Percentiles rank a stretch among this genome's conserved stretches.
Conservation (phyloP, 23 tunicate species). For the Trididemnum nubilum region DNA sequence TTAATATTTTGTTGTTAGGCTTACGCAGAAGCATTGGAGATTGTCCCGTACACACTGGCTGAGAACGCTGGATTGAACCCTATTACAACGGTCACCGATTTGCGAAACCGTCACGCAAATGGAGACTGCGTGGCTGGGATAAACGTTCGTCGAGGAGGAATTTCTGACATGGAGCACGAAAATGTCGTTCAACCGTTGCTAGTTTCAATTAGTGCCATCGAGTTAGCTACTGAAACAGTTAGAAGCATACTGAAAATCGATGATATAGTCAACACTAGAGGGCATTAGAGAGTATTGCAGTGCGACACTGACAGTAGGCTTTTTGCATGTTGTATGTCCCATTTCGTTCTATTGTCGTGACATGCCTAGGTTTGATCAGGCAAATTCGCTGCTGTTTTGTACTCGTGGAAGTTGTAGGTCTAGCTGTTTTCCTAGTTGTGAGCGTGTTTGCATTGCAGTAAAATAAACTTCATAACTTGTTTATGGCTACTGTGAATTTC, state of each 20-base stretch:
- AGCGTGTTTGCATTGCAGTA: no score
- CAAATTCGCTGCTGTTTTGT: no score
- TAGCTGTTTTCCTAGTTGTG: no score
- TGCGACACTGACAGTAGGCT: no score
- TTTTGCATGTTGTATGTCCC: no score
- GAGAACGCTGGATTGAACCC: conserved; percentile 98
- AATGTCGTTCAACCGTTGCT: conserved; percentile 96
- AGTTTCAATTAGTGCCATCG: conserved; percentile 86
- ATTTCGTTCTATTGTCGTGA: no score
- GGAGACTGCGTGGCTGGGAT: conserved; percentile 79
- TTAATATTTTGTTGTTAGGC: no score
- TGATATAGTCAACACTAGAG: conserved; percentile 90
- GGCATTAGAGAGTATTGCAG: no score
- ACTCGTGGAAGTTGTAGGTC: no score
- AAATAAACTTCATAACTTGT: no score
- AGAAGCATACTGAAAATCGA: conserved; percentile 97
- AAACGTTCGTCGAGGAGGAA: conserved; percentile 88
- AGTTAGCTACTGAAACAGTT: conserved; percentile 98
- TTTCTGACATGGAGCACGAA: conserved; percentile 92
- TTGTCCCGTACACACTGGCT: conserved; percentile 92
- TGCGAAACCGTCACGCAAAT: conserved; percentile 87
- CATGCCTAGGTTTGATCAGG: no score
- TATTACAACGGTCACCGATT: conserved; percentile 88
- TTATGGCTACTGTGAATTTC: no score
- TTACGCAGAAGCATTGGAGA: conserved; percentile 95